Percentiles rank a stretch among this genome's conserved stretches.
Evolutionary conservation across 2,113 vertebrate genomes (phyloP).

Genomic region (Prionailurus bengalensis): DNA sequence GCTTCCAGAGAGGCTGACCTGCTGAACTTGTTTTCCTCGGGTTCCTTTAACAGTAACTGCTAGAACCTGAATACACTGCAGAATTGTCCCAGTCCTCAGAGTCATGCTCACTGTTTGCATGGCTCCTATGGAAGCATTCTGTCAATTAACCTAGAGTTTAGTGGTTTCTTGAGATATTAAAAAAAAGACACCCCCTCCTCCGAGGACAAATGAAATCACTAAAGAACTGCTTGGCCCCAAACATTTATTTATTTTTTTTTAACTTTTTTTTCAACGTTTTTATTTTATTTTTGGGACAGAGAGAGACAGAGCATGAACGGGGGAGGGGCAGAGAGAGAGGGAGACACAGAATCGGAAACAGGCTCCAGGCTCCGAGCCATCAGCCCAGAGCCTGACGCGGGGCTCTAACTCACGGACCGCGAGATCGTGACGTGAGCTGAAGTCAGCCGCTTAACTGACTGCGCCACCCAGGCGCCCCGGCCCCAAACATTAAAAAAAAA

Average conservation of each 20-base stretch:
- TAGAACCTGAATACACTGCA: not conserved
- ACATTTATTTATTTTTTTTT: not conserved
- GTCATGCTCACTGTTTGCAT: not conserved
- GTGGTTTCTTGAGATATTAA: constrained; percentile 9
- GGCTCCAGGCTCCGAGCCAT: too few relatives aligned
- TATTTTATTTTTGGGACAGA: too few relatives aligned
- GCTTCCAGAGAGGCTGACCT: not conserved
- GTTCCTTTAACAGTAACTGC: not conserved
- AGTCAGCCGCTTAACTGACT: too few relatives aligned
- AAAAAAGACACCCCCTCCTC: not conserved
- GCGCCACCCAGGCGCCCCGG: too few relatives aligned
- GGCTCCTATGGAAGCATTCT: not conserved
- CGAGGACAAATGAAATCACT: not conserved
- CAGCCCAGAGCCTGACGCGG: too few relatives aligned
- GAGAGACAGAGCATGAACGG: too few relatives aligned
- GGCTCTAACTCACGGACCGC: too few relatives aligned
- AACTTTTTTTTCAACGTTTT: too few relatives aligned
- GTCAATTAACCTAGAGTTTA: not conserved
- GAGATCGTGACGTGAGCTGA: too few relatives aligned
- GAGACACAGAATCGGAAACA: too few relatives aligned
- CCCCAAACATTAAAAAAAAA: not conserved
- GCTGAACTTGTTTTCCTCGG: not conserved
- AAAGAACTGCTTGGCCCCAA: not conserved
- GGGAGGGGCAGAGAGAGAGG: too few relatives aligned
- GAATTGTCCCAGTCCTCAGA: not conserved